Evolutionary conservation across 1,140 invertebrate species (phyloP), one percentile per base, ranked within the genome.

Genomic region (Kradibia gibbosae): DNA sequence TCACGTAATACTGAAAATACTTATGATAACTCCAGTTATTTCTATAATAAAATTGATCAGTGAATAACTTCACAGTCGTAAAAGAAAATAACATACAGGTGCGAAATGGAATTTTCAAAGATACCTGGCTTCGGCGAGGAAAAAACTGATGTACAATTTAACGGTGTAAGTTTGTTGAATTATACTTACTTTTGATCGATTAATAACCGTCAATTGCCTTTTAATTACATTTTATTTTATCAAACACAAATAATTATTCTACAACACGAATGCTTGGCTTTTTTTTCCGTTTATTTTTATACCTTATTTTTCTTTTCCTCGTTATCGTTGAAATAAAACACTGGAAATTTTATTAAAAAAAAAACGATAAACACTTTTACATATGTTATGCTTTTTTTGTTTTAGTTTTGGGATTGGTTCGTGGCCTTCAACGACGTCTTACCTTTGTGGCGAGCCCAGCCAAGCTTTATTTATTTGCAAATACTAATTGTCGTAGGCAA

Each of bases 381-480:
- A 48, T 48, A 10, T 48, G 45, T 48, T 20, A 4, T 50, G 13
- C 17, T 53, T 48, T 50, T 48, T 31, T 34, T 67, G 83, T 89
- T 87, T 7, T 85, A 94, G 93, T 91, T 92, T 88, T 89, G 86
- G 84, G 90, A 94, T 83, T 94, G 93, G 93, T 87, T 94, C 65
- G 86, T 93, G n/a, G 82, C 87, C 60, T 85, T 90, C 13, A 91
- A 92, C 34, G 90, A 93, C 82, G 82, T 93, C 15, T 83, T 86
- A 34, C 85, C 89, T 25, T 83, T 93, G 50, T 94, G 93, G 93
- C 89, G 88, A 82, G 91, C 92, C 45, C 92, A 94, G 85, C 93
- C 93, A 1, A 93, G 93, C 1, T 94, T 93, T 84, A 50, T 94
- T 0, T 89, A 94, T 22, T 92, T 92, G 1, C 93, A 94, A 85